Evolutionary conservation across 2,113 vertebrate species (phyloP).

Genomic region (Labrus mixtus): DNA sequence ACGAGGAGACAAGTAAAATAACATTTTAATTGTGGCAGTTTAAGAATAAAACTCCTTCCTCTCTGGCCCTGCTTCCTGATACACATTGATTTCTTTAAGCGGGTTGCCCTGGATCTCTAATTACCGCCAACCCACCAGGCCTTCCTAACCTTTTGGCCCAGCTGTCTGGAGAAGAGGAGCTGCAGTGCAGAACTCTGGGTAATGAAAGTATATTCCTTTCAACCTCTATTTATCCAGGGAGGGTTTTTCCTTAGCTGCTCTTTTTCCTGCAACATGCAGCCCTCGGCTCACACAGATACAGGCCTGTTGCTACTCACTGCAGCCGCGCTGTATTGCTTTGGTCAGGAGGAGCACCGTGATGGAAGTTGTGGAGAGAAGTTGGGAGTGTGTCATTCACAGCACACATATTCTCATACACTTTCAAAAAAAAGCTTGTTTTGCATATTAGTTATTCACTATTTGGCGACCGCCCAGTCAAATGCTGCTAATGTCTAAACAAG

Average conservation of each 20-base stretch:
- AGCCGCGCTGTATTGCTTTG: background rate
- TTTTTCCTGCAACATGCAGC: conserved; percentile 51
- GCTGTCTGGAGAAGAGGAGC: conserved; percentile 61
- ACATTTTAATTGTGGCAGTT: conserved; percentile 42
- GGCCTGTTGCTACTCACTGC: conserved; percentile 5
- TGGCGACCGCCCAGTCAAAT: no score
- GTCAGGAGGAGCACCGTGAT: conserved; percentile 11
- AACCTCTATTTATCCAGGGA: conserved; percentile 70
- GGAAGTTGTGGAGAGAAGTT: background rate
- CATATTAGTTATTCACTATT: no score
- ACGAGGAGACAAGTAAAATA: conserved; percentile 10
- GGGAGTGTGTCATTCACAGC: background rate
- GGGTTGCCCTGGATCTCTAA: conserved; percentile 62
- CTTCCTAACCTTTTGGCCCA: conserved; percentile 54
- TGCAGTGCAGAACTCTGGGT: conserved; percentile 37
- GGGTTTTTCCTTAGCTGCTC: conserved; percentile 51
- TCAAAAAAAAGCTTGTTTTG: no score
- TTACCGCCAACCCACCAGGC: conserved; percentile 54
- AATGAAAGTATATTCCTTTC: conserved; percentile 68
- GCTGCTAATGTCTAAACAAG: no score
- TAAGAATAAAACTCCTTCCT: conserved; percentile 33
- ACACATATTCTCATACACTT: no score
- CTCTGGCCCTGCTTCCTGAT: conserved; percentile 29
- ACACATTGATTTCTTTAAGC: conserved; percentile 53
- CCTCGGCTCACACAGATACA: conserved; percentile 23